These are phyloP conservation scores for Telmatherina bonti DNA, from an alignment of 2,797 vertebrate species.

Conservation along the genomic window DNA sequence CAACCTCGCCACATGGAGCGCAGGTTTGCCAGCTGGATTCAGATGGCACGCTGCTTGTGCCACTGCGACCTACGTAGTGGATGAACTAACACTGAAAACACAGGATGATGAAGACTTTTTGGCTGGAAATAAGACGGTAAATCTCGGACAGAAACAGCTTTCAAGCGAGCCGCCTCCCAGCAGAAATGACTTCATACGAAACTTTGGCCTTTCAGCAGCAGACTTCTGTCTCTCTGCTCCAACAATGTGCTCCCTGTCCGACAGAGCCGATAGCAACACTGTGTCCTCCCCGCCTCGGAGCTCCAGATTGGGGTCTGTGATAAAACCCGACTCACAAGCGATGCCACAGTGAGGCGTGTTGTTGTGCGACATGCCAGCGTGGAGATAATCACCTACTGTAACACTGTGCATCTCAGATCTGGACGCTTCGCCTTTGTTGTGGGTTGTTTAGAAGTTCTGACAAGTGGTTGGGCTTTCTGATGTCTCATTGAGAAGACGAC, in stretches of 20 bases:
- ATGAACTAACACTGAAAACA: too few species aligned
- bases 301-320: slow-evolving; percentile 54
- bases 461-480: slow-evolving; percentile 28
- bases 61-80: too few species aligned
- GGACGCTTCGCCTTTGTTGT: slow-evolving; percentile 38
- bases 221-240: slow-evolving; percentile 17
- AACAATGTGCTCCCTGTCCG: slow-evolving; percentile 63
- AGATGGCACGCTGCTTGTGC: too few species aligned
- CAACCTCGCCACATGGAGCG: too few species aligned
- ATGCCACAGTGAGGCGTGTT: slow-evolving; percentile 26
- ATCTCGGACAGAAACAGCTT: too few species aligned
- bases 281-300: slow-evolving; percentile 39
- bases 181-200: slow-evolving; percentile 54
- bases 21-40: too few species aligned
- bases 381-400: not conserved
- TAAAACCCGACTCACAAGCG: slow-evolving; percentile 42
- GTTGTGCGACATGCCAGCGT: too few species aligned
- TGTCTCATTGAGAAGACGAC: slow-evolving; percentile 47
- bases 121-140: too few species aligned
- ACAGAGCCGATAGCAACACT: slow-evolving; percentile 50
- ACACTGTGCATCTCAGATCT: slow-evolving; percentile 10
- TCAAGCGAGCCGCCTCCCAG: too few species aligned
- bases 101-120: too few species aligned
- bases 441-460: slow-evolving; percentile 39
- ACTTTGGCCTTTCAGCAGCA: slow-evolving; percentile 23